phyloP scores from a whole-genome alignment of 2,888 invertebrate genomes.

The Lepas anatifera region DNA sequence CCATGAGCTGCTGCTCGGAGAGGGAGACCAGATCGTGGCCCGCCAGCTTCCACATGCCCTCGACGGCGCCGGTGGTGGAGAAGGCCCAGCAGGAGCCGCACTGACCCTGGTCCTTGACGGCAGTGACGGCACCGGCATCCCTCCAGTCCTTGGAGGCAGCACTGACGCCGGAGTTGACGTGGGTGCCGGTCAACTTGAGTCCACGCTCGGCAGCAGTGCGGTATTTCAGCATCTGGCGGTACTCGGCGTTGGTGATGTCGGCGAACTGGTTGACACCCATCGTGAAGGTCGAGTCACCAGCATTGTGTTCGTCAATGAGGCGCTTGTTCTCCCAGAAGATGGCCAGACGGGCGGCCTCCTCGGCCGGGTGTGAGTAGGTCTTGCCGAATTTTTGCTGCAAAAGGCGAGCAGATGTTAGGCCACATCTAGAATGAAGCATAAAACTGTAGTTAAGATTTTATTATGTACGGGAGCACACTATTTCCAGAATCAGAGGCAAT shows the following conservation, averaged over 20 bases:
- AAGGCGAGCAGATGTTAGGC: too few relatives aligned
- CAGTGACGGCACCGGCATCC: conserved; percentile 32
- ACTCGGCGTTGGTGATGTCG: conserved; percentile 76
- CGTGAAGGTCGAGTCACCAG: conserved; percentile 27
- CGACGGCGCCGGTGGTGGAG: conserved; percentile 48
- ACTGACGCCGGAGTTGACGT: background rate
- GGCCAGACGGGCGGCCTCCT: conserved; percentile 73
- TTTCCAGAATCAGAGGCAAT: too few relatives aligned
- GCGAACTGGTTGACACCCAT: conserved; percentile 53
- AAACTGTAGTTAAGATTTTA: too few relatives aligned
- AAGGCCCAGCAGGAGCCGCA: too few relatives aligned
- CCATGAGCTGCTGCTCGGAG: too few relatives aligned
- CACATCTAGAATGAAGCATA: too few relatives aligned
- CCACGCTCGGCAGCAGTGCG: conserved; percentile 32
- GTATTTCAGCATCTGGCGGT: conserved; percentile 50
- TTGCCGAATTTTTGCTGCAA: conserved; percentile 37
- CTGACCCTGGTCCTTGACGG: too few relatives aligned
- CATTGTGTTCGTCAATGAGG: conserved; percentile 70
- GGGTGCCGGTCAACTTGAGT: background rate
- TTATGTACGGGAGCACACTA: too few relatives aligned
- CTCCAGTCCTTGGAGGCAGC: conserved; percentile 32
- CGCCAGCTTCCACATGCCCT: conserved; percentile 76
- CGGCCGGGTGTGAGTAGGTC: conserved; percentile 52
- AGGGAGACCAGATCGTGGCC: conserved; percentile 60
- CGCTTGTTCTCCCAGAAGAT: conserved; percentile 78